These are phyloP conservation scores for Cremastinae sp. DNA, from an alignment of 2,888 invertebrate species.

Conservation along the genomic window DNA sequence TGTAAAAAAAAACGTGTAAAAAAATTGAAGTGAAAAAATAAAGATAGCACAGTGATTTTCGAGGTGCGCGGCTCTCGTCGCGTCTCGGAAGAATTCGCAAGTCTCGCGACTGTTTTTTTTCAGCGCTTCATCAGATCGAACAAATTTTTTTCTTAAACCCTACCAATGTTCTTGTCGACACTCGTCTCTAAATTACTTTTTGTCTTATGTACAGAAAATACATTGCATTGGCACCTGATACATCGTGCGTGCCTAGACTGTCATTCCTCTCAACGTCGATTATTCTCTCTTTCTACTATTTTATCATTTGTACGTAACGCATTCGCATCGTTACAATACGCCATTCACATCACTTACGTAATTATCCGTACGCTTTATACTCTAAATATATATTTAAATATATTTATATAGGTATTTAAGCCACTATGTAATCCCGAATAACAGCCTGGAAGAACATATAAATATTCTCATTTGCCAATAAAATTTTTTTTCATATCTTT, in stretches of 20 bases:
- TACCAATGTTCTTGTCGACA: constrained; percentile 50
- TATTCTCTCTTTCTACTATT: constrained; percentile 36
- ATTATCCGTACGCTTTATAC: constrained; percentile 34
- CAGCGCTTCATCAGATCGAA: constrained; percentile 58
- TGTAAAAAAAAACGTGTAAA: not conserved
- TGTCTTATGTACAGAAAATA: constrained; percentile 74
- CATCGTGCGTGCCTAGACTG: constrained; percentile 71
- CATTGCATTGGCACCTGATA: constrained; percentile 76
- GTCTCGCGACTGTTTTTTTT: constrained; percentile 41
- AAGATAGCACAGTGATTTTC: constrained; percentile 19
- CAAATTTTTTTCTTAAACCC: constrained; percentile 50
- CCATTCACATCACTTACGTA: constrained; percentile 45
- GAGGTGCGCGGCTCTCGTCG: not conserved
- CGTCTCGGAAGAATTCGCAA: constrained; percentile 50
- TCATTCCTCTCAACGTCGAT: constrained; percentile 62
- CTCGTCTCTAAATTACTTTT: constrained; percentile 61
- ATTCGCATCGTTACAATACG: constrained; percentile 46
- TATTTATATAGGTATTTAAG: constrained; percentile 26
- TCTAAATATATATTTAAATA: constrained; percentile 15
- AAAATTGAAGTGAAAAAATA: constrained; percentile 2
- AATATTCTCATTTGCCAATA: constrained; percentile 57
- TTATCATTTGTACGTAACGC: constrained; percentile 28
- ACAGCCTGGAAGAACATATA: constrained; percentile 59
- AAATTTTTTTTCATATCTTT: constrained; percentile 24
- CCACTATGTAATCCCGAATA: constrained; percentile 50